Conservation (phyloP, 2,113 vertebrate genomes). For the Megaleporinus macrocephalus region DNA sequence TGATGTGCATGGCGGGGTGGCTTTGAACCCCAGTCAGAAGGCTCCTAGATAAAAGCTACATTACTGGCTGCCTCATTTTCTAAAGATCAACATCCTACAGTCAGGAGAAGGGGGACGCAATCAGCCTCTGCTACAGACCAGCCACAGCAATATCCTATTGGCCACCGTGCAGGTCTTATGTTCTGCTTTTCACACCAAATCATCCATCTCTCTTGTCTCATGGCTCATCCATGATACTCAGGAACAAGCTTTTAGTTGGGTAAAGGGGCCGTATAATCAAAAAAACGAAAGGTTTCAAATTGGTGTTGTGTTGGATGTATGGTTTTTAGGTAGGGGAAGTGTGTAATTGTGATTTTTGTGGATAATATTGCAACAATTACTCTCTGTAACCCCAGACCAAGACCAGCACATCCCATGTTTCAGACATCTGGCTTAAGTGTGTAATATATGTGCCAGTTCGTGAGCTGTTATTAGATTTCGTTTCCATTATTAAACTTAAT, state of each 20-base stretch:
- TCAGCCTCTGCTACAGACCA: conserved; percentile 34
- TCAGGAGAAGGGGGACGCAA: conserved; percentile 47
- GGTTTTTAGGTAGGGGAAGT: too few relatives aligned
- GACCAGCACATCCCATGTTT: too few relatives aligned
- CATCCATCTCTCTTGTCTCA: conserved; percentile 2
- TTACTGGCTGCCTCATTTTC: conserved; percentile 53
- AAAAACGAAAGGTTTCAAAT: not conserved
- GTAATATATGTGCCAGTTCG: too few relatives aligned
- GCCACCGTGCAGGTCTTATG: conserved; percentile 19
- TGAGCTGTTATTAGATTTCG: too few relatives aligned
- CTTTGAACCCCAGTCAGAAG: conserved; percentile 51
- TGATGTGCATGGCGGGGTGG: conserved; percentile 46
- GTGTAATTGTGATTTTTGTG: too few relatives aligned
- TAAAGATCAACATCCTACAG: conserved; percentile 58
- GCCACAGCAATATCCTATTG: conserved; percentile 26
- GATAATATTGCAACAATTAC: too few relatives aligned
- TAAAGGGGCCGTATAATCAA: not conserved
- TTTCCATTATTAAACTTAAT: too few relatives aligned
- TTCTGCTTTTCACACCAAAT: not conserved
- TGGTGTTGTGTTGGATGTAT: not conserved
- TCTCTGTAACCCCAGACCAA: too few relatives aligned
- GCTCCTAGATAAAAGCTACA: conserved; percentile 58
- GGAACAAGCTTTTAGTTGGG: not conserved
- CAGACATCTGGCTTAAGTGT: too few relatives aligned
- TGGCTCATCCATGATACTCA: not conserved